Conservation (phyloP, 1,140 invertebrate genomes). For the Aradophagus sp. region DNA sequence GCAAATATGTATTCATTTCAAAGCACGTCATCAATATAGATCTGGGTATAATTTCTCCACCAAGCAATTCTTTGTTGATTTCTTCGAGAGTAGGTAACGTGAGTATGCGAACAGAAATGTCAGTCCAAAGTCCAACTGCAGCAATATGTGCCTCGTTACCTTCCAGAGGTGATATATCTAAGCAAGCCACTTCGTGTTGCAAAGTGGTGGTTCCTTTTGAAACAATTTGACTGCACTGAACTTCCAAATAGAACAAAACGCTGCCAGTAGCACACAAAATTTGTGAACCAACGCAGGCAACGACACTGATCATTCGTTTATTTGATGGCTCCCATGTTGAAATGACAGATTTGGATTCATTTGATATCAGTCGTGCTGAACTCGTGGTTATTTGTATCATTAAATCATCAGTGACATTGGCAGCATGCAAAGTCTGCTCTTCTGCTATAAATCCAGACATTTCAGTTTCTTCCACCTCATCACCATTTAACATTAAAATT, state of each 20-base stretch:
- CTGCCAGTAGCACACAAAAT: constrained; percentile 92
- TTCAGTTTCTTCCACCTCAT: constrained; percentile 98
- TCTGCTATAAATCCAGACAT: constrained; percentile 91
- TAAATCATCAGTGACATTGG: constrained; percentile 89
- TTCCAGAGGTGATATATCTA: constrained; percentile 92
- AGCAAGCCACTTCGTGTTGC: constrained; percentile 95
- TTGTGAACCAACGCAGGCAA: constrained; percentile 88
- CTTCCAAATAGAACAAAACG: constrained; percentile 91
- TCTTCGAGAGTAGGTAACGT: constrained; percentile 85
- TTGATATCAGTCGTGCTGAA: constrained; percentile 81
- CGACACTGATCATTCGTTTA: constrained; percentile 88
- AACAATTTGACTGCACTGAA: constrained; percentile 80
- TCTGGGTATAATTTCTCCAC: constrained; percentile 96
- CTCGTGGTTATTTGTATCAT: constrained; percentile 87
- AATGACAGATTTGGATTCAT: constrained; percentile 80
- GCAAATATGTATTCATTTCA: constrained; percentile 92
- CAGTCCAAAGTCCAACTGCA: constrained; percentile 97
- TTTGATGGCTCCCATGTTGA: constrained; percentile 87
- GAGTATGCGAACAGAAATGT: constrained; percentile 93
- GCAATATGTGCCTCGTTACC: constrained; percentile 82
- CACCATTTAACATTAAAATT: constrained; percentile 90
- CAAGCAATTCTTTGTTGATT: constrained; percentile 88
- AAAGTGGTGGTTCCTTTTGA: constrained; percentile 82
- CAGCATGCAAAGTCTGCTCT: constrained; percentile 94
- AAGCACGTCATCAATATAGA: constrained; percentile 96